A percentile compares a stretch with the other conserved stretches of the same genome.
phyloP scores from a whole-genome alignment of 2,113 vertebrate species.

The Sinosuthora webbiana region DNA sequence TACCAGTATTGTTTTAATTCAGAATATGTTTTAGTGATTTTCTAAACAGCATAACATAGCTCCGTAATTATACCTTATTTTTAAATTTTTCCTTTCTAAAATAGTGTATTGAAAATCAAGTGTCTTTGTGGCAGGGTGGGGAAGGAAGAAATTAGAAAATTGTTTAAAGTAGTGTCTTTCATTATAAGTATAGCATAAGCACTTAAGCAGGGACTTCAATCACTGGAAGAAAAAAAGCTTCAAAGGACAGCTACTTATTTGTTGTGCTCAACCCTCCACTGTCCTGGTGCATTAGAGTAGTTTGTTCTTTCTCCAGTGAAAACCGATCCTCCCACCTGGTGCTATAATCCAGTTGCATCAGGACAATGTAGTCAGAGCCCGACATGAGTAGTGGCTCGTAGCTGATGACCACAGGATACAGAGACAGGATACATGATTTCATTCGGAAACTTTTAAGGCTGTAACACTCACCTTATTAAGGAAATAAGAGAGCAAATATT shows the following conservation, averaged over 20 bases:
- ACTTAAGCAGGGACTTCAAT: slow-evolving; percentile 9
- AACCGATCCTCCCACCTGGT: slow-evolving; percentile 39
- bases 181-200: not conserved
- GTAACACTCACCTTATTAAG: slow-evolving; percentile 35
- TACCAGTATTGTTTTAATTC: not conserved
- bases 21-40: not conserved
- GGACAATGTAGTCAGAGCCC: not conserved
- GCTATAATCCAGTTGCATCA: not conserved
- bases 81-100: not conserved
- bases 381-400: not conserved
- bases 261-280: not conserved
- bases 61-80: not conserved
- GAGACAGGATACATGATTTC: slow-evolving; percentile 18
- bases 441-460: slow-evolving; percentile 2
- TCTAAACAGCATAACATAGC: not conserved
- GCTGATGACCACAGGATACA: slow-evolving; percentile 2
- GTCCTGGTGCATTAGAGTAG: not conserved
- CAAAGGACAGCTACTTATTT: slow-evolving; percentile 18
- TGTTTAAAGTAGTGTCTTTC: not conserved
- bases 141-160: not conserved
- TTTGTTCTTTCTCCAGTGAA: slow-evolving; percentile 34
- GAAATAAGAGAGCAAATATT: slow-evolving; percentile 64
- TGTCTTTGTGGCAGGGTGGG: not conserved
- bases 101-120: not conserved
- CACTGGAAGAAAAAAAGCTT: slow-evolving; percentile 15